Conservation (phyloP, 2,113 vertebrate genomes). For the Empidonax traillii region DNA sequence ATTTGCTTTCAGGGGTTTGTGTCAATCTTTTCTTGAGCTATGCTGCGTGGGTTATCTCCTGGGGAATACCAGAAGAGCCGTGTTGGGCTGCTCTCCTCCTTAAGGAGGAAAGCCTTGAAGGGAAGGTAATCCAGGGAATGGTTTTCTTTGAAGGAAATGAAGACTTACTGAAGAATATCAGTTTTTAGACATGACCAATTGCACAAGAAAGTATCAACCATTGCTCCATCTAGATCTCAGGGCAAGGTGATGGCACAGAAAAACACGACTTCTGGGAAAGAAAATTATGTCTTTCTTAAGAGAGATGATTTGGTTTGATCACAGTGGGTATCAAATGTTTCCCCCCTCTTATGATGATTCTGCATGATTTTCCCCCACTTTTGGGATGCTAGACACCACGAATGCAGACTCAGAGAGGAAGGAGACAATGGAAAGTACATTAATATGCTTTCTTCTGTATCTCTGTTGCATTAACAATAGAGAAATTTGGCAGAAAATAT, state of each 20-base stretch:
- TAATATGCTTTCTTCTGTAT: background rate
- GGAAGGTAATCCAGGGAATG: background rate
- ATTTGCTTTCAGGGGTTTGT: background rate
- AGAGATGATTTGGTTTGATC: background rate
- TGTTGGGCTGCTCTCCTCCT: background rate
- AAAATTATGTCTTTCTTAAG: background rate
- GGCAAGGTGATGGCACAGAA: background rate
- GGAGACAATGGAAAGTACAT: background rate
- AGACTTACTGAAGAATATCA: background rate
- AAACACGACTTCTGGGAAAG: background rate
- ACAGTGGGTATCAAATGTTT: background rate
- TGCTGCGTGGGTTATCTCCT: background rate
- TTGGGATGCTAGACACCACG: background rate
- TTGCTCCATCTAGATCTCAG: background rate
- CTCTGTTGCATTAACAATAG: background rate
- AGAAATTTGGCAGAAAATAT: background rate
- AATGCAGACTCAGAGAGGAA: background rate
- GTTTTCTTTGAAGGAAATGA: background rate
- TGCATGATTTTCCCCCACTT: fast-evolving
- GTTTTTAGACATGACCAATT: background rate
- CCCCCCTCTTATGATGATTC: background rate
- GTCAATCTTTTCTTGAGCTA: background rate
- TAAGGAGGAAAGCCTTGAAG: fast-evolving
- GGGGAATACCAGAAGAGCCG: fast-evolving
- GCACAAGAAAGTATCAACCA: background rate